Conservation (phyloP, 2,888 invertebrate genomes). For the Cheilosia scutellata region DNA sequence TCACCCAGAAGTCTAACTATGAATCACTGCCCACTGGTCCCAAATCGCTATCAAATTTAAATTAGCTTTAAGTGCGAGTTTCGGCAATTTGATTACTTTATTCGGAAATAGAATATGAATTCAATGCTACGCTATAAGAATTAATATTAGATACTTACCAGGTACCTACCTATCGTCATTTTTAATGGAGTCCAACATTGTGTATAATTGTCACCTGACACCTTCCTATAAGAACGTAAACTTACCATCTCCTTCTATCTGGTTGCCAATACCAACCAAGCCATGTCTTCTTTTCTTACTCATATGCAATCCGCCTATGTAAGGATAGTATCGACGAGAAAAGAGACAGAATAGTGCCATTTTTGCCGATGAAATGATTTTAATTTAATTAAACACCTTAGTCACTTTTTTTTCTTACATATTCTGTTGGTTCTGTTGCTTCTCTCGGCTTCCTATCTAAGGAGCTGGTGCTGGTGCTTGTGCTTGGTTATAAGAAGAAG, state of each 20-base stretch:
- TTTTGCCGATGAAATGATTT: slow-evolving; percentile 59
- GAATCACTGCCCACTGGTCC: too few species aligned
- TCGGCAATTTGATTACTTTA: too few species aligned
- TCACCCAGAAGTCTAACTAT: too few species aligned
- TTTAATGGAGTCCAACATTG: slow-evolving; percentile 28
- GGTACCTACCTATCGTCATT: background rate
- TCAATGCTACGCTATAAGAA: background rate
- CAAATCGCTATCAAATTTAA: too few species aligned
- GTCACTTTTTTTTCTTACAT: slow-evolving; percentile 44
- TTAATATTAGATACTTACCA: background rate
- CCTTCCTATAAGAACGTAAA: slow-evolving; percentile 25
- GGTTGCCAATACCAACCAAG: background rate
- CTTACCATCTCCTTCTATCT: background rate
- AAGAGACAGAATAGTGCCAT: slow-evolving; percentile 28
- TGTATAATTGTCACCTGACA: slow-evolving; percentile 69
- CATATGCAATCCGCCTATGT: background rate
- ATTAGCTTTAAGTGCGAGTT: too few species aligned
- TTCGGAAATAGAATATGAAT: background rate
- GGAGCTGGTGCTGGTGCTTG: slow-evolving; percentile 6
- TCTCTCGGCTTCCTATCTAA: slow-evolving; percentile 22
- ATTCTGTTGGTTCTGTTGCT: background rate
- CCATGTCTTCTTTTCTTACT: background rate
- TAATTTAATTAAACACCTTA: slow-evolving; percentile 73
- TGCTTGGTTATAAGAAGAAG: slow-evolving; percentile 11
- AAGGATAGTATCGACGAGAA: slow-evolving; percentile 2